Evolutionary conservation across 2,113 vertebrate species (phyloP).

Genomic region (Oxygymnocypris stewartii): DNA sequence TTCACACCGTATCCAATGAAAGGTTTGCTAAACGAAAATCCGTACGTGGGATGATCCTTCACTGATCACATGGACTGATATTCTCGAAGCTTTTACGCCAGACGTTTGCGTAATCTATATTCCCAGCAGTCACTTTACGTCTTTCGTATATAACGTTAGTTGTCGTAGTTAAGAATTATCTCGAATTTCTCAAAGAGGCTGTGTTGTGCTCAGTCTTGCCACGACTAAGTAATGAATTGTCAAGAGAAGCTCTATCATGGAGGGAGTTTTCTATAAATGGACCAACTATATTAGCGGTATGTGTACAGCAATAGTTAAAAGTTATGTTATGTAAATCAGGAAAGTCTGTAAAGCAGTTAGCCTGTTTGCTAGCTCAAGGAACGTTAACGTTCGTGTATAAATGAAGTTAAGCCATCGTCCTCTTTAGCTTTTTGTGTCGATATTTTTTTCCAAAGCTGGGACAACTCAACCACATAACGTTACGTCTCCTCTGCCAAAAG

Average conservation of each 20-base stretch:
- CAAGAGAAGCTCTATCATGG: conserved; percentile 81
- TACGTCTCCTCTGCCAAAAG: neutral
- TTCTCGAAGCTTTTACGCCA: conserved; percentile 66
- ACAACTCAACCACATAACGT: neutral
- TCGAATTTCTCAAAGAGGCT: conserved; percentile 18
- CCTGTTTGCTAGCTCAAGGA: conserved; percentile 57
- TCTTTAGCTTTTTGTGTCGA: neutral
- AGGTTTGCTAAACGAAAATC: neutral
- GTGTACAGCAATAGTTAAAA: conserved; percentile 46
- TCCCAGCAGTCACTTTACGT: neutral
- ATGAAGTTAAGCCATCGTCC: conserved; percentile 7
- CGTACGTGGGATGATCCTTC: neutral
- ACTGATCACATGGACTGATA: conserved; percentile 42
- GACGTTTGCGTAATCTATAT: conserved; percentile 48
- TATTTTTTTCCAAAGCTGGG: neutral
- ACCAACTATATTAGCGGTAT: conserved; percentile 97
- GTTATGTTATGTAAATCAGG: neutral
- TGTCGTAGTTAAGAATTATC: conserved; percentile 32
- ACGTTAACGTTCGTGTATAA: neutral
- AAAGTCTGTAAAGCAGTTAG: conserved; percentile 38
- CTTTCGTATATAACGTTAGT: neutral
- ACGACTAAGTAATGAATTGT: conserved; percentile 73
- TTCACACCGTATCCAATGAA: conserved; percentile 24
- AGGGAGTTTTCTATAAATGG: conserved; percentile 94
- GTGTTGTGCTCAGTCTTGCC: conserved; percentile 25